Base-by-base conservation (phyloP, 2,797 vertebrate genomes). In the Argyrosomus regius region DNA sequence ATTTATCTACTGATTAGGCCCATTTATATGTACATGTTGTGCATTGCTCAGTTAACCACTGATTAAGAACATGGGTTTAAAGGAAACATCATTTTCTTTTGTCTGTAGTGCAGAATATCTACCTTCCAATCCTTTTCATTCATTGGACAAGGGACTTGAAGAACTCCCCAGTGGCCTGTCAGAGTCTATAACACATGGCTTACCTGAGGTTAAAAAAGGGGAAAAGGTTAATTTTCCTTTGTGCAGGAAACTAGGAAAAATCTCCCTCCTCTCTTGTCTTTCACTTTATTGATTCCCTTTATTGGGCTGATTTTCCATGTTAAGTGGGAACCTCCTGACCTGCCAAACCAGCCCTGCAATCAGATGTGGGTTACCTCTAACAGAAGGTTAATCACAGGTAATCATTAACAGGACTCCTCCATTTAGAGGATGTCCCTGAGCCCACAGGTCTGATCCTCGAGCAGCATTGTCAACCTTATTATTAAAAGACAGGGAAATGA, bases 271-370 rank as follows among this genome's bases (percentile, higher is more conserved):
- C 31, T 54, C 66, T 86, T 72, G 73, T 88, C 84, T 91, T 83
- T 75, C 52, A 48, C 52, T 70, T 62, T 69, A 93, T 91, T 83
- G 91, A 92, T 91, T 91, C 82, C 56, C 81, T 79, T 83, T 83
- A 83, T 76, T 77, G 69, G 73, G 52, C 67, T 53, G 76, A 82
- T 87, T 82, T 76, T 78, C 80, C 63, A 82, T 91, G 81, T 77
- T 86, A 88, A 87, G 80, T 71, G 43, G 64, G 66, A 83, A 72
- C 79, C 62, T 52, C n/a, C 11, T 75, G 77, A 82, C 83, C 80
- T 75, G 62, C 43, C 16, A 54, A 79, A 64, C 39, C 68, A 66
- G 70, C 49, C 61, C 72, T 39, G 28, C 78, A 63, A 75, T 78
- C 57, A 80, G 62, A 69, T 70, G 67, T 63, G 53, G 77, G 77